Conservation (phyloP, 2,797 vertebrate species). For the Dendrocincla fuliginosa region DNA sequence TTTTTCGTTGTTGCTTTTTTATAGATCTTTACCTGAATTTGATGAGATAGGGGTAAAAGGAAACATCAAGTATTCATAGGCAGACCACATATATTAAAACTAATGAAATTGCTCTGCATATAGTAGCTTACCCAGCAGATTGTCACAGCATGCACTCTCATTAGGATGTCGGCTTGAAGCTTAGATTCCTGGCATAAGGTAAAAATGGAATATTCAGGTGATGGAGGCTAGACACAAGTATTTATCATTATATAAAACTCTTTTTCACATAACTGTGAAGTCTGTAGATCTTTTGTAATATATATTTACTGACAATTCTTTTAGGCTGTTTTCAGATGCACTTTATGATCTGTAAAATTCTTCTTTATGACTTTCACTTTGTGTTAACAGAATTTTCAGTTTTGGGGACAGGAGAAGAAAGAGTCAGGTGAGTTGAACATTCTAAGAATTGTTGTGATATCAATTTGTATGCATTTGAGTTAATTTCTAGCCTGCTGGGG, state of each 20-base stretch:
- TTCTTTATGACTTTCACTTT: not conserved
- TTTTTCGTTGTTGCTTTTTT: conserved; percentile 7
- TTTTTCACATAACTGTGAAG: conserved; percentile 37
- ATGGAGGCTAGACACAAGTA: conserved; percentile 26
- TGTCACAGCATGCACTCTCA: conserved; percentile 76
- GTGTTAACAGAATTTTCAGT: not conserved
- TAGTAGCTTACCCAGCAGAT: conserved; percentile 76
- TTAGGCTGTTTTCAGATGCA: not conserved
- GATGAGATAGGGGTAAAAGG: conserved; percentile 63
- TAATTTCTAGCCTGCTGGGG: not conserved
- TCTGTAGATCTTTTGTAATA: not conserved
- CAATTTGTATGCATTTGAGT: not conserved
- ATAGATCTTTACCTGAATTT: conserved; percentile 55
- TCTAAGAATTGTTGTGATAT: not conserved
- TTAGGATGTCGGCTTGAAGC: conserved; percentile 74
- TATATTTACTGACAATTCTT: not conserved
- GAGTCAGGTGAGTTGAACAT: not conserved
- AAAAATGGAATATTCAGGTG: conserved; percentile 64
- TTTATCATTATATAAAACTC: conserved; percentile 63
- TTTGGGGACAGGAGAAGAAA: not conserved
- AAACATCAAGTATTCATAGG: conserved; percentile 59
- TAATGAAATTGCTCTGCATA: conserved; percentile 73
- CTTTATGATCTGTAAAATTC: not conserved
- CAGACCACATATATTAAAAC: conserved; percentile 69
- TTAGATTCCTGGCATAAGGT: conserved; percentile 62